These are phyloP conservation scores for Julus scanicus DNA, from an alignment of 2,888 invertebrate species.

Conservation along the genomic window DNA sequence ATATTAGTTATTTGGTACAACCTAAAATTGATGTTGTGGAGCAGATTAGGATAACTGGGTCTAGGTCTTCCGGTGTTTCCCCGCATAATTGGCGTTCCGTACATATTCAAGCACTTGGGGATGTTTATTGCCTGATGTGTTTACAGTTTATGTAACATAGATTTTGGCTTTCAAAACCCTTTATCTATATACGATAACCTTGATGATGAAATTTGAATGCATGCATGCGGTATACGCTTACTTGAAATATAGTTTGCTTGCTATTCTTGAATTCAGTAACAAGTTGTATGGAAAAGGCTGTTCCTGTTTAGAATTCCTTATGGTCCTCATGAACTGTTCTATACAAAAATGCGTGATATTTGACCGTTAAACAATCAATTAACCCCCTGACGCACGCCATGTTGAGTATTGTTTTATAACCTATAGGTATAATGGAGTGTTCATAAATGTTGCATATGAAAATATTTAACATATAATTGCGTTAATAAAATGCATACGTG, in stretches of 20 bases:
- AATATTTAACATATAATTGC: background rate
- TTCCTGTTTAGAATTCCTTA: background rate
- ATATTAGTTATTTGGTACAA: constrained; percentile 12
- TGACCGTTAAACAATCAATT: background rate
- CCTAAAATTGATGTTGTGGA: background rate
- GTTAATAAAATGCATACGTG: background rate
- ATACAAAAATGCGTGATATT: background rate
- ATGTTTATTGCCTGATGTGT: constrained; percentile 26
- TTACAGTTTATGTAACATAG: constrained; percentile 2
- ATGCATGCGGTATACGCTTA: background rate
- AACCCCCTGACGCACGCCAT: background rate
- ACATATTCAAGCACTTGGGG: background rate
- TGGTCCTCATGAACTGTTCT: background rate
- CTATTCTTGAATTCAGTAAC: background rate
- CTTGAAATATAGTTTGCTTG: background rate
- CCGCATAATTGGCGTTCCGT: constrained; percentile 6
- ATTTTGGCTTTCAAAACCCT: background rate
- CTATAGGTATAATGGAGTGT: background rate
- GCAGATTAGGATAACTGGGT: background rate
- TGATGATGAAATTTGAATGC: background rate
- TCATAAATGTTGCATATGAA: background rate
- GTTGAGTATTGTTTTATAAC: background rate
- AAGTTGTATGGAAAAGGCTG: background rate
- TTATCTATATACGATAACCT: constrained; percentile 13
- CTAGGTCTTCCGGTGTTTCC: constrained; percentile 35